Conservation (phyloP, 2,797 vertebrate genomes). For the Pseudochromis fuscus region DNA sequence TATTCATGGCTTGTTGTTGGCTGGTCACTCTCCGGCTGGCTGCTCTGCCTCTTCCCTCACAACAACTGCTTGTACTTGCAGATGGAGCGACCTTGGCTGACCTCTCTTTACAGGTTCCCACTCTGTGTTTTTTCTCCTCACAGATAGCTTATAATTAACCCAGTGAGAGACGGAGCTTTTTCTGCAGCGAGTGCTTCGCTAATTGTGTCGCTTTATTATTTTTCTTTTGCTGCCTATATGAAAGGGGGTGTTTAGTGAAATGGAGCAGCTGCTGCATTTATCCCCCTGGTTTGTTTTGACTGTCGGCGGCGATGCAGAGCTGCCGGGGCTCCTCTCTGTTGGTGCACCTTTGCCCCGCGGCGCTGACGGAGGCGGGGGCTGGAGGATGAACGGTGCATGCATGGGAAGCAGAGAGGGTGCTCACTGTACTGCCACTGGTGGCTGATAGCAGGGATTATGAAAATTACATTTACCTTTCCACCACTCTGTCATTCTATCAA, state of each 20-base stretch:
- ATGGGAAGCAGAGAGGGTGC: constrained; percentile 22
- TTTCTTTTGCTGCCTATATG: constrained; percentile 51
- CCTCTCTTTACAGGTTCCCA: constrained; percentile 63
- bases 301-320: constrained; percentile 56
- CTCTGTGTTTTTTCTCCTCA: constrained; percentile 54
- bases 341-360: constrained; percentile 56
- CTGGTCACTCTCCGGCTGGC: constrained; percentile 18
- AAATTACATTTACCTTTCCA: constrained; percentile 32
- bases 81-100: constrained; percentile 57
- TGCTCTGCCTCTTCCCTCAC: constrained; percentile 23
- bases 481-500: constrained; percentile 4
- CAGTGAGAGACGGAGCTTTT: constrained; percentile 48
- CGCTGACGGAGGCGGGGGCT: constrained; percentile 59
- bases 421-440: constrained; percentile 20
- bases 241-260: constrained; percentile 70
- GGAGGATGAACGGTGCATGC: constrained; percentile 45
- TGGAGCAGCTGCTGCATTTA: constrained; percentile 72
- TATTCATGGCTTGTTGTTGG: constrained; percentile 40
- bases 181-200: constrained; percentile 53
- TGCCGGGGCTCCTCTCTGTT: constrained; percentile 56
- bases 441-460: constrained; percentile 32
- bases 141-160: constrained; percentile 74
- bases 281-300: constrained; percentile 69
- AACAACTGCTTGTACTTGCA: constrained; percentile 47
- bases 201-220: constrained; percentile 69